Evolutionary conservation across 2,797 vertebrate species (phyloP).

Genomic region (Phoeniculus purpureus): DNA sequence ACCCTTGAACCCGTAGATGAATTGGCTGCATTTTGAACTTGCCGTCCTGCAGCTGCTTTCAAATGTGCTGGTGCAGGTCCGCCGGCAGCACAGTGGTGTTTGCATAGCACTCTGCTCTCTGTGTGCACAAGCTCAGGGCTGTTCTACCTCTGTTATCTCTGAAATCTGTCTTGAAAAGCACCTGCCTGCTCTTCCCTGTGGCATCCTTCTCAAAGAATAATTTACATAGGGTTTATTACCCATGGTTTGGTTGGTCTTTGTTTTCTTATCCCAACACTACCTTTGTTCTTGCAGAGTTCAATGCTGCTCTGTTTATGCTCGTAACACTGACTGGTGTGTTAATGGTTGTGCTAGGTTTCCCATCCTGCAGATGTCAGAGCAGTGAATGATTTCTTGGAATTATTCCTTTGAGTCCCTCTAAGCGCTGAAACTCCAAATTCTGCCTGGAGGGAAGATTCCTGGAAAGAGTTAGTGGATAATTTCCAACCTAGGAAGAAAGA

Average conservation of each 20-base stretch:
- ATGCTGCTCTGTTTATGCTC: not conserved
- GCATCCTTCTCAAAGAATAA: not conserved
- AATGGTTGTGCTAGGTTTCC: not conserved
- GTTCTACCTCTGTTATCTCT: not conserved
- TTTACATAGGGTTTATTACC: not conserved
- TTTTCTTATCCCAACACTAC: not conserved
- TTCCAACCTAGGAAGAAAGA: not conserved
- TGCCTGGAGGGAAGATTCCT: not conserved
- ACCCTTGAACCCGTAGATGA: fast-evolving
- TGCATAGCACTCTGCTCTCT: not conserved
- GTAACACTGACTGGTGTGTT: not conserved
- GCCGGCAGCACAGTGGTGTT: not conserved
- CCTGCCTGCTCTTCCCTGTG: not conserved
- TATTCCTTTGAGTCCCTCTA: not conserved
- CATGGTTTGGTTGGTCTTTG: not conserved
- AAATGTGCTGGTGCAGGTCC: not conserved
- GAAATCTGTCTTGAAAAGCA: not conserved
- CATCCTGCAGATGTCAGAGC: not conserved
- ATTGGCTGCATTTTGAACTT: not conserved
- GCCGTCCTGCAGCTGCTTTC: not conserved
- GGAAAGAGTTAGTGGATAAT: not conserved
- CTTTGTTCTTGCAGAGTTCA: not conserved
- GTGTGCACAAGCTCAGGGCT: not conserved
- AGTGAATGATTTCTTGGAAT: not conserved
- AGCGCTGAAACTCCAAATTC: not conserved